These are phyloP conservation scores for Hydra vulgaris DNA, from an alignment of 30 jellyfish, hydroid and myxozoan genomes.

Conservation along the genomic window DNA sequence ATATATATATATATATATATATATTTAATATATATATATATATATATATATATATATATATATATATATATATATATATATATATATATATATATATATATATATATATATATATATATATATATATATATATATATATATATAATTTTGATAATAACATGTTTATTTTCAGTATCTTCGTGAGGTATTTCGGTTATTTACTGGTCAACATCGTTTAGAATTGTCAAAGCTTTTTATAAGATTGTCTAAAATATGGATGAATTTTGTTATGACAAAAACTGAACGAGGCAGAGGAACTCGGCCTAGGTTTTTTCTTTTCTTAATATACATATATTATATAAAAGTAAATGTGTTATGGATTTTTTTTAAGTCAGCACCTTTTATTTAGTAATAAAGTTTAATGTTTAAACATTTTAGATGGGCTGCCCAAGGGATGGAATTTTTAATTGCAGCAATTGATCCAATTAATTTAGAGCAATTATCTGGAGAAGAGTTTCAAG, in stretches of 20 bases:
- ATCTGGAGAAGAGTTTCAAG: constrained; percentile 64
- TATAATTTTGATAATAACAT: no score
- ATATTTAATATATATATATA: no score
- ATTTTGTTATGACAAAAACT: constrained; percentile 47
- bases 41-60: no score
- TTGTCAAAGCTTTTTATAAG: constrained; percentile 42
- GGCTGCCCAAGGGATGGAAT: constrained; percentile 89
- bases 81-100: no score
- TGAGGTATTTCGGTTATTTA: constrained; percentile 58
- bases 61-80: no score
- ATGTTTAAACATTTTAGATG: constrained; percentile 42
- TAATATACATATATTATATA: not conserved
- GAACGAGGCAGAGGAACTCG: constrained; percentile 76
- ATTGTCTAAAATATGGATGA: constrained; percentile 73
- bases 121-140: no score
- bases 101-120: no score
- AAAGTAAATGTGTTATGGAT: not conserved
- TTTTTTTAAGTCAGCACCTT: not conserved
- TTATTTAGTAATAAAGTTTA: not conserved
- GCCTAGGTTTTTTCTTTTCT: constrained; percentile 59
- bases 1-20: no score
- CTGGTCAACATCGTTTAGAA: constrained; percentile 38
- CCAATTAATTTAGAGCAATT: constrained; percentile 39
- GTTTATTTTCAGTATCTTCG: constrained; percentile 72
- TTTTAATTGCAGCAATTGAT: constrained; percentile 60